Conservation (phyloP, 2,888 invertebrate species). For the Drosophila acutilabella region DNA sequence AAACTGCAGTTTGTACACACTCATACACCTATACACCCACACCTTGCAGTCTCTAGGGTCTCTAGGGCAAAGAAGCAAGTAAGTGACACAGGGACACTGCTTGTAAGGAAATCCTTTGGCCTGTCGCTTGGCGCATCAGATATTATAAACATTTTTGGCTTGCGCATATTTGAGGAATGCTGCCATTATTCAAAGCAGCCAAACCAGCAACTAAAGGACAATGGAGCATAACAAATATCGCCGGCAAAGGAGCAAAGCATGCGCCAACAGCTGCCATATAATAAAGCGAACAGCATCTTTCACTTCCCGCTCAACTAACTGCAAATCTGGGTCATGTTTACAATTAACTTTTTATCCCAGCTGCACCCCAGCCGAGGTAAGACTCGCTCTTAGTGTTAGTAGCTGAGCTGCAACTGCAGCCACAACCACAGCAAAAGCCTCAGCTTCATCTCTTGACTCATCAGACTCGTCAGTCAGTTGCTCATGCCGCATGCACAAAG, state of each 20-base stretch:
- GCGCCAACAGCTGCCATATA: constrained; percentile 62
- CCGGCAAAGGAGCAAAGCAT: constrained; percentile 25
- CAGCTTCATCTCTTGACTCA: constrained; percentile 10
- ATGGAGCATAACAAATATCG: constrained; percentile 73
- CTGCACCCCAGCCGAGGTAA: constrained; percentile 34
- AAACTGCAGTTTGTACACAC: constrained; percentile 54
- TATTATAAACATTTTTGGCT: constrained; percentile 74
- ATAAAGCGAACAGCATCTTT: constrained; percentile 68
- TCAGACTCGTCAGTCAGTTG: constrained; percentile 24
- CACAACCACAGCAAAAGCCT: constrained; percentile 43
- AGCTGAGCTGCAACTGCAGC: constrained; percentile 30
- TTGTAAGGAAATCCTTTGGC: constrained; percentile 59
- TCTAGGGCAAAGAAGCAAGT: constrained; percentile 26
- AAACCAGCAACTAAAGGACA: constrained; percentile 48
- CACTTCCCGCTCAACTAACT: constrained; percentile 34
- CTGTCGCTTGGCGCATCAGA: constrained; percentile 57
- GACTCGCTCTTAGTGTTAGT: constrained; percentile 33
- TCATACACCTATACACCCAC: constrained; percentile 7
- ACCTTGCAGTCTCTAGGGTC: constrained; percentile 26
- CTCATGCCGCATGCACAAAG: constrained; percentile 75
- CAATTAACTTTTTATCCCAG: constrained; percentile 69
- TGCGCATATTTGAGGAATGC: constrained; percentile 71
- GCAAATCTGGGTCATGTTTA: constrained; percentile 75
- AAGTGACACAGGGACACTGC: constrained; percentile 3
- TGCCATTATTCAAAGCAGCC: constrained; percentile 61